Base-by-base conservation (phyloP, 2,113 vertebrate genomes). In the Peromyscus leucopus region DNA sequence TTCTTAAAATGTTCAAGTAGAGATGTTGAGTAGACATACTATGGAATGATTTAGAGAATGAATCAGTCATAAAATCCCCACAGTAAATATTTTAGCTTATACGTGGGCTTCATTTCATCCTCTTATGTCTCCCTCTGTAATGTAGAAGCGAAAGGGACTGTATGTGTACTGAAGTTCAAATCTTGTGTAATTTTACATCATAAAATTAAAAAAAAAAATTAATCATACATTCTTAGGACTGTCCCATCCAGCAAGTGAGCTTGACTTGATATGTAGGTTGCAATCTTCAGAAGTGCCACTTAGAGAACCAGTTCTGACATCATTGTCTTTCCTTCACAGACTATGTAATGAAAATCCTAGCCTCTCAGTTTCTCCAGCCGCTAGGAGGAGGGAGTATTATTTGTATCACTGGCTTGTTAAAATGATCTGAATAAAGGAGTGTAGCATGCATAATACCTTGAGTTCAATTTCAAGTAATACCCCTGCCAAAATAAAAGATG, bases 201-300 rank as follows among this genome's bases (percentile, higher is more conserved):
- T 31, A 46, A 86, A 61, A 15, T n/a, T 91, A 74, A 76, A 69
- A n/a, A 76, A 69, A n/a, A 24, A 31, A 55, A 42, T 10, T 12
- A 75, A 2, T 9, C 24, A 33, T 55, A 61, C 26, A 28, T 72
- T 67, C 51, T 79, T 63, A 31, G 6, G n/a, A 22, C 36, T 72
- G 1, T 15, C 21, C 74, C 16, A 74, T 61, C 26, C 11, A 61
- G 0, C 16, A 26, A 21, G 39, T 19, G 10, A 75, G 26, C n/a
- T 16, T 75, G 15, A 10, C 17, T 10, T 15, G 61, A 55, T 39
- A 2, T n/a, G 0, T 9, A 83, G n/a, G 22, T 46, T n/a, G 0
- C 8, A 39, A 24, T 80, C 12, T 86, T 9, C 21, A 72, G 89
- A 88, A 31, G 10, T 28, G 42, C 69, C n/a, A 15, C 28, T 46